Evolutionary conservation across 2,797 vertebrate genomes (phyloP).

Genomic region (Spondyliosoma cantharus): DNA sequence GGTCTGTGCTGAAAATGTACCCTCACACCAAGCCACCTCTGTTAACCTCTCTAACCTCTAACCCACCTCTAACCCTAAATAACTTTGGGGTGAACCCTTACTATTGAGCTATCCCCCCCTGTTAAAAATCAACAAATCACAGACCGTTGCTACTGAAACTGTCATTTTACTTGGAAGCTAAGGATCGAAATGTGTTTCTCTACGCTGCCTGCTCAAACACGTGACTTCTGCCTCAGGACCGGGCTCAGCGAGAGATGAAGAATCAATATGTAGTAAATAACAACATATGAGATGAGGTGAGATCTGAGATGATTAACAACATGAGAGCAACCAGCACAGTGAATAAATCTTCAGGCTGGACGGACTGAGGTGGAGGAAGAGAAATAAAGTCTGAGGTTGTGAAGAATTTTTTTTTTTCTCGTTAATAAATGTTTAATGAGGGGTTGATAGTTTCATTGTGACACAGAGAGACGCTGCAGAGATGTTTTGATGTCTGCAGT

Average conservation of each 20-base stretch:
- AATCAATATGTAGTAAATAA: constrained; percentile 22
- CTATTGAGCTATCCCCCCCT: too few species aligned
- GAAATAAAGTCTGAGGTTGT: neutral
- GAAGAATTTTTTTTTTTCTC: constrained; percentile 24
- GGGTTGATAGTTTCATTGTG: constrained; percentile 33
- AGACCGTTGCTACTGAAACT: neutral
- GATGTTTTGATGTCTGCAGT: constrained; percentile 54
- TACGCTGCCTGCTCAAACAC: neutral
- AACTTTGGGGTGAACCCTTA: too few species aligned
- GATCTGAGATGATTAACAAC: constrained; percentile 9
- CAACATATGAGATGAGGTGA: neutral
- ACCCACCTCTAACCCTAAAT: too few species aligned
- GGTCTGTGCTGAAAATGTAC: too few species aligned
- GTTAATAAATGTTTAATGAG: constrained; percentile 57
- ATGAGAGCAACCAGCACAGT: neutral
- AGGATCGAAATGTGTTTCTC: neutral
- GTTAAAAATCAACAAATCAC: too few species aligned
- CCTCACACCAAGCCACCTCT: too few species aligned
- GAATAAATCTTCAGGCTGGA: neutral
- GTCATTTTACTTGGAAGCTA: neutral
- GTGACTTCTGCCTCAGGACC: neutral
- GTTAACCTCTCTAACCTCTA: too few species aligned
- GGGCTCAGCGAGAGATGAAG: neutral
- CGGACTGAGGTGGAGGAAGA: neutral
- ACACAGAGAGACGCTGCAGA: constrained; percentile 17